Base-by-base conservation (phyloP, 2,888 invertebrate genomes). In the Lydus trimaculatus region DNA sequence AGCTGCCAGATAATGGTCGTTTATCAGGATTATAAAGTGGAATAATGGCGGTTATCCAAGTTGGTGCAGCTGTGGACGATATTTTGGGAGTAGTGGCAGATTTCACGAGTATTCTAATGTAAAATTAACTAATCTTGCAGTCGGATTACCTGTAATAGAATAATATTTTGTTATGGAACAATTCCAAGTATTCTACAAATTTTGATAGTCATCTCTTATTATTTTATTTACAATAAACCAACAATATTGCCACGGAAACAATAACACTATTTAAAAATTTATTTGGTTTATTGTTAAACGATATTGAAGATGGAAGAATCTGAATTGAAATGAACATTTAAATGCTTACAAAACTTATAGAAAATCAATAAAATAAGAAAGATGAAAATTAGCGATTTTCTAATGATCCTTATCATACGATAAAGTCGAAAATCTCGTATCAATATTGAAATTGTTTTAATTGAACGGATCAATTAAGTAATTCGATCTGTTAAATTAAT, bases 11-110 rank as follows among this genome's bases (percentile, higher is more conserved):
- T 70, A 66, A 70, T 64, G 69, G 66, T 63, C 67, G 69, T 72
- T 70, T 72, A 70, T 72, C 72, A 72, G 65, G 65, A 70, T 72
- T 72, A 72, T 69, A 72, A 72, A 72, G 72, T 66, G 67, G 72
- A 70, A 72, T 72, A 72, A 72, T 70, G 59, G 69, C 72, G 72
- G 72, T 69, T 71, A 71, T 71, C 71, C 71, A 62, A 69, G 69
- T 58, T 67, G 69, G 72, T 70, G 65, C 72, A 72, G 72, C 66
- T 72, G 71, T 56, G 71, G 68, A 67, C 71, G 65, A 64, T 67
- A 70, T 70, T 67, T 61, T 13, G 13, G 28, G 58, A 65, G 64
- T 70, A 65, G 67, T 65, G 65, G 67, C 65, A 65, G 70, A 64
- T 70, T 70, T 70, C 70, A 65, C 31, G 56, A 65, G 56, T 39